A percentile compares a stretch with the other conserved stretches of the same genome.
These are phyloP conservation scores for Lateolabrax maculatus DNA, from an alignment of 2,797 vertebrate species.

Conservation along the genomic window DNA sequence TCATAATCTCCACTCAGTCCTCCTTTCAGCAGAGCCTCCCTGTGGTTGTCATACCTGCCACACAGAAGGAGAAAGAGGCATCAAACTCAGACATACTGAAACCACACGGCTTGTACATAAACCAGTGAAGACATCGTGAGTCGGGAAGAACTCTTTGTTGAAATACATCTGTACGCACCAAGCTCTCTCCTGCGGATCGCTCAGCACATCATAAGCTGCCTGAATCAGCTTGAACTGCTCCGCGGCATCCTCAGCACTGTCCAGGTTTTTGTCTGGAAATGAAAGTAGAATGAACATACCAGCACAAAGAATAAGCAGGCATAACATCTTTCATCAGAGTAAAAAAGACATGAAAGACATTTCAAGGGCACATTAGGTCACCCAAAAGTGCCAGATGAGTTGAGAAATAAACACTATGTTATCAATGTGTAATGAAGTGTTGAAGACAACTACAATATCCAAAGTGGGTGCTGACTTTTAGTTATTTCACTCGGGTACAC, in stretches of 20 bases:
- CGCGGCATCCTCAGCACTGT: constrained; percentile 92
- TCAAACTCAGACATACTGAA: background rate
- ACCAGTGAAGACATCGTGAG: background rate
- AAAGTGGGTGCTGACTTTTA: background rate
- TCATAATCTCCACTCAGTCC: constrained; percentile 92
- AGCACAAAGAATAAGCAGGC: no score
- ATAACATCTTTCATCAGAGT: background rate
- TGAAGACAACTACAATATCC: background rate
- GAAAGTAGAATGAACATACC: background rate
- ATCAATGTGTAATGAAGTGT: background rate
- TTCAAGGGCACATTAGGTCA: background rate
- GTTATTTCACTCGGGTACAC: background rate
- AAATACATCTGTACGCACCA: constrained; percentile 85
- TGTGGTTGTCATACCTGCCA: constrained; percentile 96
- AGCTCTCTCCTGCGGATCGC: constrained; percentile 96
- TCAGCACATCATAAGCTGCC: constrained; percentile 96
- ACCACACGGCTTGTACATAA: background rate
- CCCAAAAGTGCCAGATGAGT: background rate
- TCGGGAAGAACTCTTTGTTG: background rate
- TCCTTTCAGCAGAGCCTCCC: constrained; percentile 94
- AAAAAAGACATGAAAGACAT: background rate
- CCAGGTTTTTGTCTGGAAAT: constrained; percentile 94
- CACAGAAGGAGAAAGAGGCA: background rate
- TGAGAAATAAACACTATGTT: background rate
- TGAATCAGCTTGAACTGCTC: constrained; percentile 98